Base-by-base conservation (phyloP, 2,113 vertebrate genomes). In the Ursus arctos region DNA sequence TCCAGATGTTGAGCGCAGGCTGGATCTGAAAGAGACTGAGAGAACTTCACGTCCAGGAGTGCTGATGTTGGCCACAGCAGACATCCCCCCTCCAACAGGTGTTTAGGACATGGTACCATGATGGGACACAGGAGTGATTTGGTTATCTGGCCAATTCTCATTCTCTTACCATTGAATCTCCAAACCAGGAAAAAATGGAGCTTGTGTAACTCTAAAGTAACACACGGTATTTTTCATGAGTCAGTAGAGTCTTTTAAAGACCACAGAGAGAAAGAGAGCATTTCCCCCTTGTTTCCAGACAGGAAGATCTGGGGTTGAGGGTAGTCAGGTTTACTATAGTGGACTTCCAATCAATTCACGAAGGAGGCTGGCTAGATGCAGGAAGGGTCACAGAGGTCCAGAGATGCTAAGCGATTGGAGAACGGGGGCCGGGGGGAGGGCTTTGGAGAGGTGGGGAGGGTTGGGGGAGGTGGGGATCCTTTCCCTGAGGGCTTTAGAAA, bases 51-150 rank as follows among this genome's bases (percentile, higher is more conserved):
- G 67, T 79, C 77, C 22, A 49, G n/a, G 26, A 22, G 28, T 36
- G 13, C 19, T 63, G 79, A 14, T 71, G 19, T 28, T 81, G 28
- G 10, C 59, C 14, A 18, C 40, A 49, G 7, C 6, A 92, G 79
- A 72, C 12, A 61, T 43, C 6, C 14, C 76, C 76, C 22, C 11
- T 2, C 0, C 2, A 74, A 36, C 1, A 11, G 33, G 26, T 5
- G 28, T n/a, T 55, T 76, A 28, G 43, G 9, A 57, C 0, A 0
- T 59, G 49, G 26, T 65, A 2, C 36, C 31, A 47, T 11, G n/a
- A n/a, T 47, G 33, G 19, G 12, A 80, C 8, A 10, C 6, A 28
- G 6, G 10, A 49, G 69, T 91, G 12, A 26, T 26, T 36, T 82
- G 79, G 11, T 63, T 76, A 36, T 3, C 40, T 89, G n/a, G 4